These are phyloP conservation scores for Rousettus leschenaultii DNA, from an alignment of 2,113 vertebrate species.

Conservation along the genomic window DNA sequence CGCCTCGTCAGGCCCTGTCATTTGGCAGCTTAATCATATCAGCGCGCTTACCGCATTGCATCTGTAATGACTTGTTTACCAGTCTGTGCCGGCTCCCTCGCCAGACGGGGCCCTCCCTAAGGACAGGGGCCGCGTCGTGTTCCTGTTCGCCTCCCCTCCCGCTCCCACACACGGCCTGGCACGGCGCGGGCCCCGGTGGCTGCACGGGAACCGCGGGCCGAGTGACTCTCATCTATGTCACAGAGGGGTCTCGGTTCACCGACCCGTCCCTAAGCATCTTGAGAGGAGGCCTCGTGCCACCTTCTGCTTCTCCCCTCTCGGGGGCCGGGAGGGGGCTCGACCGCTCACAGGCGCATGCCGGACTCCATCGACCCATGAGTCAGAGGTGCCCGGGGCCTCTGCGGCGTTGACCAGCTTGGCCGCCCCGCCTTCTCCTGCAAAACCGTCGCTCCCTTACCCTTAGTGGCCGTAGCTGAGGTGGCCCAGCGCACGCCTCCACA, in stretches of 20 bases:
- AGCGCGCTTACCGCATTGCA: slow-evolving; percentile 35
- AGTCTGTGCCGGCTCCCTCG: slow-evolving; percentile 40
- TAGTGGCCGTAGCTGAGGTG: not conserved
- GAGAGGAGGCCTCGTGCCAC: accelerated
- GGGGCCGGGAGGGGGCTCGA: accelerated
- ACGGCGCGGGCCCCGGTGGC: not conserved
- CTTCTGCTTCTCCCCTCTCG: not conserved
- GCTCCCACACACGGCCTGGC: slow-evolving; percentile 60
- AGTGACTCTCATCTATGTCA: not conserved
- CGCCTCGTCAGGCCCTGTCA: slow-evolving; percentile 52
- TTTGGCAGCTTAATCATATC: slow-evolving; percentile 64
- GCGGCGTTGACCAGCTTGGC: not conserved
- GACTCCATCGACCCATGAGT: not conserved
- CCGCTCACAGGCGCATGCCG: not conserved
- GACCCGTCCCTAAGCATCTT: not conserved
- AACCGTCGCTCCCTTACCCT: not conserved
- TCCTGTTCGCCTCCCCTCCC: slow-evolving; percentile 20
- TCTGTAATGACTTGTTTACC: slow-evolving; percentile 73
- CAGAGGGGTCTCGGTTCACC: not conserved
- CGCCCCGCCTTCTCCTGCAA: not conserved
- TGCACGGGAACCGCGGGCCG: not conserved
- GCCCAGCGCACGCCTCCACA: not conserved
- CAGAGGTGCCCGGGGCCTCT: not conserved
- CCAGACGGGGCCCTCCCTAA: slow-evolving; percentile 59
- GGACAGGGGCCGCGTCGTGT: slow-evolving; percentile 35